Evolutionary conservation across 2,797 vertebrate genomes (phyloP).

Genomic region (Taeniopygia guttata): DNA sequence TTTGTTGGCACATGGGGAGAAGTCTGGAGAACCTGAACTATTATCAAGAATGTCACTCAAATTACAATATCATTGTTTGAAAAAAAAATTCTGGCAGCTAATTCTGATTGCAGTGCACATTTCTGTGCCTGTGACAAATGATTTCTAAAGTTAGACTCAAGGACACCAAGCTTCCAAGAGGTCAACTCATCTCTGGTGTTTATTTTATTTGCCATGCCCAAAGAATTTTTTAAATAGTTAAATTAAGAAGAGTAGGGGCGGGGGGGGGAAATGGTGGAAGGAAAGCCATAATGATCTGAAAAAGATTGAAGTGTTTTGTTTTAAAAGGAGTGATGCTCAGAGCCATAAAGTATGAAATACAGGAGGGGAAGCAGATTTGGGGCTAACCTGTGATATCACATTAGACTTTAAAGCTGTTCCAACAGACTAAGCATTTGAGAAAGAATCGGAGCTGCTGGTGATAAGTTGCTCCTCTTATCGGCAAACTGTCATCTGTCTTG

Average conservation of each 20-base stretch:
- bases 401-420: constrained; percentile 62
- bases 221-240: constrained; percentile 18
- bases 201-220: constrained; percentile 15
- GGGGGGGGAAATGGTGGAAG: rapidly evolving
- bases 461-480: constrained; percentile 64
- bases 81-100: constrained; percentile 47
- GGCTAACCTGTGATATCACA: constrained; percentile 57
- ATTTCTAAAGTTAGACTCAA: constrained; percentile 67
- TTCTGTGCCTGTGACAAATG: constrained; percentile 58
- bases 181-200: constrained; percentile 28
- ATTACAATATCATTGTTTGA: constrained; percentile 52
- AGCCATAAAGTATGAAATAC: constrained; percentile 42
- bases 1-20: not conserved
- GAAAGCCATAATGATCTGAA: not conserved
- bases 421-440: constrained; percentile 55
- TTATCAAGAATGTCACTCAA: constrained; percentile 41
- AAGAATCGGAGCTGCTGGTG: constrained; percentile 35
- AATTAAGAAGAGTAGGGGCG: not conserved
- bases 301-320: constrained; percentile 30
- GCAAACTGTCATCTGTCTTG: constrained; percentile 61
- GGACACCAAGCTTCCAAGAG: constrained; percentile 52
- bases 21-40: not conserved
- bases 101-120: constrained; percentile 67
- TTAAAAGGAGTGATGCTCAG: constrained; percentile 10
- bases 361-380: constrained; percentile 39